phyloP scores from a whole-genome alignment of 2,113 vertebrate species.

The Prinia subflava region DNA sequence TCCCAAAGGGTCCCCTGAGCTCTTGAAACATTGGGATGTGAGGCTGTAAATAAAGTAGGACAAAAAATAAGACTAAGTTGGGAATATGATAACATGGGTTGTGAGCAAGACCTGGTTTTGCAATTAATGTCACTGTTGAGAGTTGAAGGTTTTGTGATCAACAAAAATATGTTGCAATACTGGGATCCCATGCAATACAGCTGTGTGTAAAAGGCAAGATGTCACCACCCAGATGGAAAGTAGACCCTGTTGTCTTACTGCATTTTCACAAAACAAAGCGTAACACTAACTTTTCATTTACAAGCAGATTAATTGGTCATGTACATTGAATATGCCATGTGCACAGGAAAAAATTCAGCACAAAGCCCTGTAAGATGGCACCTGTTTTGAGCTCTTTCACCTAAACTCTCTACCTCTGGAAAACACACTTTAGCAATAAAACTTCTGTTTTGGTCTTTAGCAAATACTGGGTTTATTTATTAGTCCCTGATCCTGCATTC shows the following conservation, averaged over 20 bases:
- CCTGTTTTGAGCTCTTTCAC: neutral
- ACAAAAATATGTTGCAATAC: neutral
- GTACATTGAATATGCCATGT: neutral
- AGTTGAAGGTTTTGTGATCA: neutral
- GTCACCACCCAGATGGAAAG: neutral
- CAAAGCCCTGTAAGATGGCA: neutral
- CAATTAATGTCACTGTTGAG: neutral
- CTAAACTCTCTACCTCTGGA: neutral
- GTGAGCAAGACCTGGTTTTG: neutral
- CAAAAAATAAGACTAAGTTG: neutral
- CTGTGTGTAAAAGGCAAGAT: neutral
- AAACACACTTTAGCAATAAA: neutral
- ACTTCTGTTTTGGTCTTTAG: neutral
- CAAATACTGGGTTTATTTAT: neutral
- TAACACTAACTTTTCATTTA: neutral
- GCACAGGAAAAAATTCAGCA: neutral
- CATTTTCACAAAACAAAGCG: neutral
- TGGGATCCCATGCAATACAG: neutral
- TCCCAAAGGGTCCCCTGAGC: neutral
- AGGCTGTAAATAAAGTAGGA: neutral
- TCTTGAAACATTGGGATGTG: neutral
- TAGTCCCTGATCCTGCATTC: neutral
- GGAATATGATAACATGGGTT: rapidly evolving
- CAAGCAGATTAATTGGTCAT: neutral
- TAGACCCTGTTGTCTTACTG: neutral